These are phyloP conservation scores for Ivindomyrus marchei DNA, from an alignment of 2,113 vertebrate species.

Conservation along the genomic window DNA sequence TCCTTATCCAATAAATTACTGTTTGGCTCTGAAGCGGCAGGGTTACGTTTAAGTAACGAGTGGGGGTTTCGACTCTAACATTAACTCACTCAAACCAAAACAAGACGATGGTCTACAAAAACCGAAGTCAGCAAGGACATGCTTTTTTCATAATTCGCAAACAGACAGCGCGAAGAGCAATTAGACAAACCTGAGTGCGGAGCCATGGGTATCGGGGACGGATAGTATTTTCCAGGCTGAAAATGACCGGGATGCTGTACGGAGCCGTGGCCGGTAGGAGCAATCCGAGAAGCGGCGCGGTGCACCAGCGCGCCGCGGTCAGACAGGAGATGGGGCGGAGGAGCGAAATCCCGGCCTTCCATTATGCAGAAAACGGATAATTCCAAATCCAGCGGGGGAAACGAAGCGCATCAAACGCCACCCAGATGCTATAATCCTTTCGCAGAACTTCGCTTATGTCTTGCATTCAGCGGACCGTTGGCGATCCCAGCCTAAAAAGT, in stretches of 20 bases:
- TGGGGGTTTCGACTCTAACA: neutral
- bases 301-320: conserved; percentile 81
- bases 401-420: conserved; percentile 55
- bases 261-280: conserved; percentile 69
- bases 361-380: conserved; percentile 66
- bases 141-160: neutral
- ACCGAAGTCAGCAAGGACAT: neutral
- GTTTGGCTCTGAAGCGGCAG: conserved; percentile 20
- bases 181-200: conserved; percentile 82
- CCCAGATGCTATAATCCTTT: conserved; percentile 66
- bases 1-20: conserved; percentile 43
- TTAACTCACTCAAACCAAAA: neutral
- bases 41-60: conserved; percentile 8
- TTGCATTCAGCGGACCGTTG: conserved; percentile 58
- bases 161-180: neutral
- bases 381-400: conserved; percentile 60
- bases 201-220: conserved; percentile 84
- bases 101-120: neutral
- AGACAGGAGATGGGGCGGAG: conserved; percentile 83
- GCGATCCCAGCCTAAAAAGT: conserved; percentile 55
- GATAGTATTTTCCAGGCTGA: conserved; percentile 86
- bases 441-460: conserved; percentile 46
- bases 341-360: conserved; percentile 91
- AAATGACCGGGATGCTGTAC: conserved; percentile 81
- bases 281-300: conserved; percentile 72